Conservation (phyloP, 64 coral and sea anemone species). For the Anthopleura sola region DNA sequence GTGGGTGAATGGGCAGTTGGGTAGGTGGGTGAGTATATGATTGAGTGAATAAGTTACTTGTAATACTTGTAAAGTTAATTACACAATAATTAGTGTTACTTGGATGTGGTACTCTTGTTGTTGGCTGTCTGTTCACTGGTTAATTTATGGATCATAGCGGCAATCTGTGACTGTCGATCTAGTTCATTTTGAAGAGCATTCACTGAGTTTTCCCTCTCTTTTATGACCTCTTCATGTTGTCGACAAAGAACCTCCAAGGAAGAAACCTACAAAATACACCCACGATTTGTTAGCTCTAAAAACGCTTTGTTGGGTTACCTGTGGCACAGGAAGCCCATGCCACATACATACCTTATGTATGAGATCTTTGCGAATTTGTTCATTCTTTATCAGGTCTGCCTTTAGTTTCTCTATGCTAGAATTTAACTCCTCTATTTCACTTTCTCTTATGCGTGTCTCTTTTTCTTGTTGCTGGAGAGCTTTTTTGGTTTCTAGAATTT, state of each 20-base stretch:
- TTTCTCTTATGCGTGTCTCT: slow-evolving; percentile 51
- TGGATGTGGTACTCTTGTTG: background rate
- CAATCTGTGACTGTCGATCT: slow-evolving; percentile 78
- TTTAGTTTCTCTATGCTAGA: slow-evolving; percentile 38
- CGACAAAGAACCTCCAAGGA: slow-evolving; percentile 69
- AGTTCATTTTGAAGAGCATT: slow-evolving; percentile 72
- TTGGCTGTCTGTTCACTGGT: slow-evolving; percentile 46
- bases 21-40: background rate
- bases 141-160: slow-evolving; percentile 88
- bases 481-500: background rate
- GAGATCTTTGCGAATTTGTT: slow-evolving; percentile 17
- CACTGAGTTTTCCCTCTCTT: slow-evolving; percentile 70
- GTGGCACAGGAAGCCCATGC: background rate
- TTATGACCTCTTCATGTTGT: slow-evolving; percentile 85
- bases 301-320: background rate
- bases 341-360: slow-evolving; percentile 2
- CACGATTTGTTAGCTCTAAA: background rate
- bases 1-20: background rate
- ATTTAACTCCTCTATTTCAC: slow-evolving; percentile 61
- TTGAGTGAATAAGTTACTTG: background rate
- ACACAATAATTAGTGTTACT: background rate
- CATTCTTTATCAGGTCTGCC: background rate
- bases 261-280: slow-evolving; percentile 40
- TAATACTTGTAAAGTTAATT: background rate
- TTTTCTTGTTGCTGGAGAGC: slow-evolving; percentile 32